Evolutionary conservation across 2,888 invertebrate genomes (phyloP).

Genomic region (Pristionchus mayeri): DNA sequence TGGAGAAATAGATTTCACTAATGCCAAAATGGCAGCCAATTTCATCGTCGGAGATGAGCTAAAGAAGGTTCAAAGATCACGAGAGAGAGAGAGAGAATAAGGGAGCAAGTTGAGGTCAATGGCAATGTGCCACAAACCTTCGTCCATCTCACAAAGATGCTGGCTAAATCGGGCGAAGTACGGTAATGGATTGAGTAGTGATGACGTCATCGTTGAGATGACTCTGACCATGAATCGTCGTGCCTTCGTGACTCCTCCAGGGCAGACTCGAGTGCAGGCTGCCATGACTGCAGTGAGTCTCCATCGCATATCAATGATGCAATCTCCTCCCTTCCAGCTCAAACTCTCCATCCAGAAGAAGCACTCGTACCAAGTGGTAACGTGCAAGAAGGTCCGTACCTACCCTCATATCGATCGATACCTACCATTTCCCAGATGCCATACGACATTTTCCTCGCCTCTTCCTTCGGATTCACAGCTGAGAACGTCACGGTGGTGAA

Average conservation of each 20-base stretch:
- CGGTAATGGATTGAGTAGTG: background rate
- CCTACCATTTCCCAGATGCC: background rate
- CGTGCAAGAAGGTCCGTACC: conserved; percentile 23
- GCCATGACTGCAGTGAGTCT: conserved; percentile 9
- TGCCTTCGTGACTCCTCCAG: conserved; percentile 9
- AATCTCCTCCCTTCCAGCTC: background rate
- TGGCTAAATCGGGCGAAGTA: background rate
- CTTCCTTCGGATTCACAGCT: conserved; percentile 35
- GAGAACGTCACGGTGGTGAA: background rate
- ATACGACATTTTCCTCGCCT: conserved; percentile 9
- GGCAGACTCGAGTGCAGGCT: background rate
- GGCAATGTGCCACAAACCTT: background rate
- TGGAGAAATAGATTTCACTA: conserved; percentile 19
- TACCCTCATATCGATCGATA: background rate
- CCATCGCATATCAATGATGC: too few species aligned
- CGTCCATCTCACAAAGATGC: background rate
- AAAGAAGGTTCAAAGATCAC: conserved; percentile 9
- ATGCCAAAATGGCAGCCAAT: background rate
- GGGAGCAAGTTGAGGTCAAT: conserved; percentile 30
- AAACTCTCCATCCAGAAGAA: conserved; percentile 13
- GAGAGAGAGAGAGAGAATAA: too few species aligned
- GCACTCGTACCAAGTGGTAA: conserved; percentile 1
- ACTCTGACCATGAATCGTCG: background rate
- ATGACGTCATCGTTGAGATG: background rate
- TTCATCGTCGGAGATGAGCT: conserved; percentile 24